Percentiles rank a stretch among this genome's conserved stretches.
These are phyloP conservation scores for Metallyticus violacea DNA, from an alignment of 2,888 invertebrate species.

Conservation along the genomic window DNA sequence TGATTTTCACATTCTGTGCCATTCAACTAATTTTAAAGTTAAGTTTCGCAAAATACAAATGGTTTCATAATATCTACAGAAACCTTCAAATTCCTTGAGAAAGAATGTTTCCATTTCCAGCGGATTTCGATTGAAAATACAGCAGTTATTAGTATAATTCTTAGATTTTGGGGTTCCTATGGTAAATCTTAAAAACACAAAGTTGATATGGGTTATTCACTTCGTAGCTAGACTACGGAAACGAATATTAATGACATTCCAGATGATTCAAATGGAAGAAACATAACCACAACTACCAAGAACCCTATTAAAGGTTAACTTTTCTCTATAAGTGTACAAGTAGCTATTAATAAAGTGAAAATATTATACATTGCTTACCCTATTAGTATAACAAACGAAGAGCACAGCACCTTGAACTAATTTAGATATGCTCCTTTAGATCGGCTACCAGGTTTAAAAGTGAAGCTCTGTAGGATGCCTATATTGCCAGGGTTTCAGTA, in stretches of 20 bases:
- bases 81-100: neutral
- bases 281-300: neutral
- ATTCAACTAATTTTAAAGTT: neutral
- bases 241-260: neutral
- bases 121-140: neutral
- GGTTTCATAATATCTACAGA: neutral
- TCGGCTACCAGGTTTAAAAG: neutral
- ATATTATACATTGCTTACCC: neutral
- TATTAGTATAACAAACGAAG: neutral
- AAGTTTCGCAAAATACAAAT: neutral
- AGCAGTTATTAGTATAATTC: no score
- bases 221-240: neutral
- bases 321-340: neutral
- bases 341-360: neutral
- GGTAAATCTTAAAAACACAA: neutral
- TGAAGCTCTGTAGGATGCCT: slow-evolving; percentile 5
- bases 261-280: neutral
- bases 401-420: neutral
- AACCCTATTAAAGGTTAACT: neutral
- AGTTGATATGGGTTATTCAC: neutral
- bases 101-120: neutral
- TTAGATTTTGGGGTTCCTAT: no score
- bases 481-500: neutral
- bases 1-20: neutral
- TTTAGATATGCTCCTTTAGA: neutral